phyloP scores from a whole-genome alignment of 2,797 vertebrate species.

The Onychomys arenicola region DNA sequence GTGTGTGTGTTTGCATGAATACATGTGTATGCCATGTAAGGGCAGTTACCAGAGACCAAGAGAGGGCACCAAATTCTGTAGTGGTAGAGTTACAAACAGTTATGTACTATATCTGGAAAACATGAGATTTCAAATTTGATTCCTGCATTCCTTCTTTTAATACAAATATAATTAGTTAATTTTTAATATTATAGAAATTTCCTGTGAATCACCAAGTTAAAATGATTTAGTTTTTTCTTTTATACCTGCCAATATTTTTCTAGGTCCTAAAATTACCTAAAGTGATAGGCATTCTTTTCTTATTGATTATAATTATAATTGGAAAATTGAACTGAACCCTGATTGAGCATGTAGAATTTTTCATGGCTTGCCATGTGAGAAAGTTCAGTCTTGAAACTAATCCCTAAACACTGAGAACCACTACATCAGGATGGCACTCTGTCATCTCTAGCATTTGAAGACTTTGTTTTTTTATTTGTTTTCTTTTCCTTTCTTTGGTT shows the following conservation, averaged over 20 bases:
- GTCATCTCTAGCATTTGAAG: neutral
- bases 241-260: neutral
- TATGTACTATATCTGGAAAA: neutral
- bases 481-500: neutral
- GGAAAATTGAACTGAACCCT: neutral
- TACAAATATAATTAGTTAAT: neutral
- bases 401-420: neutral
- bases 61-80: neutral
- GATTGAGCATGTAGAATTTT: neutral
- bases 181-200: neutral
- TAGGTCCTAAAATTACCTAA: neutral
- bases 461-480: neutral
- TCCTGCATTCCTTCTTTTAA: neutral
- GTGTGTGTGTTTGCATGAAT: too few relatives aligned
- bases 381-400: neutral
- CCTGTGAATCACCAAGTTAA: neutral
- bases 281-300: neutral
- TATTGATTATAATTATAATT: neutral
- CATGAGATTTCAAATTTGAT: neutral
- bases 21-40: neutral
- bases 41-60: neutral
- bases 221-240: neutral
- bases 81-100: neutral
- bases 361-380: neutral
- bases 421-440: neutral